Percentiles rank a stretch among this genome's conserved stretches.
Conservation (phyloP, 1,140 invertebrate genomes). For the Macrobrachium nipponense region DNA sequence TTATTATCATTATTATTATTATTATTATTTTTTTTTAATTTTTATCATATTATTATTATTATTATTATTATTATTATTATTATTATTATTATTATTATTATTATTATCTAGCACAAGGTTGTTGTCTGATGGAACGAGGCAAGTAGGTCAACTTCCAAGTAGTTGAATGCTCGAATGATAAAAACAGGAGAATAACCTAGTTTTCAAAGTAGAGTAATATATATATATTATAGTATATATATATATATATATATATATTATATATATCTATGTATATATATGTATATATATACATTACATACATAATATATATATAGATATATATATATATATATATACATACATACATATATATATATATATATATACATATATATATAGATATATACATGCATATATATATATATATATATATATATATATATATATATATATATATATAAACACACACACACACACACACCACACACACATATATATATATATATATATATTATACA, state of each 20-base stretch:
- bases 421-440: slow-evolving; percentile 34
- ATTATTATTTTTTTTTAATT: too few species aligned
- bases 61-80: too few species aligned
- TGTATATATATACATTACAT: slow-evolving; percentile 1
- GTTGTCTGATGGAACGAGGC: too few species aligned
- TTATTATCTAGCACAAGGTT: too few species aligned
- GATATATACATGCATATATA: neutral
- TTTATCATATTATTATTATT: too few species aligned
- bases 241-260: slow-evolving; percentile 28
- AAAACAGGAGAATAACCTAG: too few species aligned
- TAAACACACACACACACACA: neutral
- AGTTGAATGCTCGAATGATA: too few species aligned
- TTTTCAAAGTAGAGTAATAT: too few species aligned
- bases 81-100: too few species aligned
- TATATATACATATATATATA: slow-evolving; percentile 27
- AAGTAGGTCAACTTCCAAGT: too few species aligned
- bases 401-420: slow-evolving; percentile 20
- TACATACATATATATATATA: slow-evolving; percentile 26
- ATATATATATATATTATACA: slow-evolving; percentile 7
- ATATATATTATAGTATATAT: neutral
- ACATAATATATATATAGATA: neutral
- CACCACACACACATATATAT: neutral
- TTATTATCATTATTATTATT: too few species aligned
- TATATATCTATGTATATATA: slow-evolving; percentile 29
- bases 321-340: slow-evolving; percentile 9